Percentiles rank a stretch among this genome's conserved stretches.
These are phyloP conservation scores for Cyphomyrus plagiostoma DNA, from an alignment of 2,113 vertebrate species.

Conservation along the genomic window DNA sequence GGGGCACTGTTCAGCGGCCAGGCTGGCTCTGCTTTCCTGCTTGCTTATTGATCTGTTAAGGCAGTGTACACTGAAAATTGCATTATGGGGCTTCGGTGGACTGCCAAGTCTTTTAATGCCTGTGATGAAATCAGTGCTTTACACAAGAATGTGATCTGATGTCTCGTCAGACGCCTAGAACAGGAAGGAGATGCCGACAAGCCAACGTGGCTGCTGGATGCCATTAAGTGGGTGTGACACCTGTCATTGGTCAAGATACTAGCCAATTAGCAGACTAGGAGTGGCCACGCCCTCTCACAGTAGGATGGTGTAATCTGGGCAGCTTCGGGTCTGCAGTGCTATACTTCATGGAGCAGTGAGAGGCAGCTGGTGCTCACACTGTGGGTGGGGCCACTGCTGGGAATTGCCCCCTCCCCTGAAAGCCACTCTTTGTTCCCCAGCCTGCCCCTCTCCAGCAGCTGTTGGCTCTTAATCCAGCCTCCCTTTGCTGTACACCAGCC, in stretches of 20 bases:
- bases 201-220: background rate
- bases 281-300: background rate
- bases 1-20: background rate
- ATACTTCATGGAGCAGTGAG: slow-evolving; percentile 35
- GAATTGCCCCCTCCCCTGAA: slow-evolving; percentile 45
- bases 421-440: slow-evolving; percentile 57
- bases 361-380: slow-evolving; percentile 38
- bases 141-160: background rate
- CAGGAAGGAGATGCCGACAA: background rate
- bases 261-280: background rate
- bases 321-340: slow-evolving; percentile 13
- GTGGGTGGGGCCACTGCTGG: slow-evolving; percentile 39
- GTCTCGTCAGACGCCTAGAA: background rate
- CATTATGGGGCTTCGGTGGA: background rate
- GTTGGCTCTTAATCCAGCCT: slow-evolving; percentile 47
- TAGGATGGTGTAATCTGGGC: background rate
- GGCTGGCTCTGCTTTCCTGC: background rate
- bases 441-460: slow-evolving; percentile 51
- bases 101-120: background rate
- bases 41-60: background rate
- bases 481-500: background rate
- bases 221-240: background rate
- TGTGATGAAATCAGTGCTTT: background rate
- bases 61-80: background rate
- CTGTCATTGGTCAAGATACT: background rate